These are phyloP conservation scores for Heterodera filipjevi DNA, from an alignment of 2,888 invertebrate genomes.

Conservation along the genomic window DNA sequence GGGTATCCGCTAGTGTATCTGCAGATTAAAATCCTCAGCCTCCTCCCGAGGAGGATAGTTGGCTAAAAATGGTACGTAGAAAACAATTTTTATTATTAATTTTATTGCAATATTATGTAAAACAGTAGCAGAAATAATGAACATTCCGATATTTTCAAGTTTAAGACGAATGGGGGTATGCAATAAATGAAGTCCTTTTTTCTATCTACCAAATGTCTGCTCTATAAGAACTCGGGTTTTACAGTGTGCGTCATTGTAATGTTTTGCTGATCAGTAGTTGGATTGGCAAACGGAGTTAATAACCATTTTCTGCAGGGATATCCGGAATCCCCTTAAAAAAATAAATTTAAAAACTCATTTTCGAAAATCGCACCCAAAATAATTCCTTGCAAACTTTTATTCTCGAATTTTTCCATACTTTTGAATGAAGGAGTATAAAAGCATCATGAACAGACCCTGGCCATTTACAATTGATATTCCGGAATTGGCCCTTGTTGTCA, in stretches of 20 bases:
- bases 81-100: too few species aligned
- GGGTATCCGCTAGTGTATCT: too few species aligned
- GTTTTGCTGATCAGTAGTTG: neutral
- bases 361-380: neutral
- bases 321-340: neutral
- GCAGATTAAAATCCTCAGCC: too few species aligned
- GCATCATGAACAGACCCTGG: neutral
- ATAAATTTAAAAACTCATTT: neutral
- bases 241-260: constrained; percentile 25
- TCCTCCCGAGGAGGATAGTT: too few species aligned
- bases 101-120: constrained; percentile 28
- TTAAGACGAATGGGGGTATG: constrained; percentile 24
- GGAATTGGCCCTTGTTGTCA: neutral
- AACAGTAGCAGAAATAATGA: constrained; percentile 26
- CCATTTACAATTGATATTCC: neutral
- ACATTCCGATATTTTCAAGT: constrained; percentile 21
- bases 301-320: neutral
- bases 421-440: neutral
- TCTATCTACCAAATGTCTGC: constrained; percentile 20
- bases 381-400: too few species aligned
- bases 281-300: neutral
- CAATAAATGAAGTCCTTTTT: constrained; percentile 25
- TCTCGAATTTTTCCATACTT: neutral
- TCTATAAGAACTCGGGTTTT: constrained; percentile 3
- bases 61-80: too few species aligned